Evolutionary conservation across 1,140 invertebrate species (phyloP).

Genomic region (Drosophila obscura): DNA sequence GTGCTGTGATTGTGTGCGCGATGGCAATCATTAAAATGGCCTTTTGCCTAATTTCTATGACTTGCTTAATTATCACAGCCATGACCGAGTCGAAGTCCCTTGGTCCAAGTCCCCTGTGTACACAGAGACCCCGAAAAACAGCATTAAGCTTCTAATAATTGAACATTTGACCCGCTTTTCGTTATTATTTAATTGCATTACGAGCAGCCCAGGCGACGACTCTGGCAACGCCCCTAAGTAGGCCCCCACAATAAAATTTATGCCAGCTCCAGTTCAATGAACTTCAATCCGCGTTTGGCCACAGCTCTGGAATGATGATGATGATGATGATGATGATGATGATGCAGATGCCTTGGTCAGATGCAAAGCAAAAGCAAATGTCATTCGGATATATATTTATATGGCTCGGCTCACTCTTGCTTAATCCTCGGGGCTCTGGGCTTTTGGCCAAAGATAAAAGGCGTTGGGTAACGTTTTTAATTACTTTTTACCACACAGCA

Average conservation of each 20-base stretch:
- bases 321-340: too few species aligned
- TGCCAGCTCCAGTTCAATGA: constrained; percentile 40
- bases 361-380: constrained; percentile 35
- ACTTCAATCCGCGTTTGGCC: constrained; percentile 16
- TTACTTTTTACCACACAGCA: constrained; percentile 61
- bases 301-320: too few species aligned
- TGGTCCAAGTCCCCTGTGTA: constrained; percentile 31
- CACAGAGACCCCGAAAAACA: constrained; percentile 35
- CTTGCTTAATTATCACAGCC: constrained; percentile 80
- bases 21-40: constrained; percentile 81
- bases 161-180: constrained; percentile 73
- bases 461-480: constrained; percentile 67
- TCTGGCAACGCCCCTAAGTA: constrained; percentile 41
- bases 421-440: constrained; percentile 29
- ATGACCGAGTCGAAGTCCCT: constrained; percentile 38
- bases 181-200: constrained; percentile 73
- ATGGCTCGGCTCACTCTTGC: constrained; percentile 5
- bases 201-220: constrained; percentile 18
- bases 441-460: constrained; percentile 46
- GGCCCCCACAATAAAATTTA: constrained; percentile 48
- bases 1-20: constrained; percentile 45
- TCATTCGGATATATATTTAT: constrained; percentile 47
- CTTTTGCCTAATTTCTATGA: constrained; percentile 82
- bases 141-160: constrained; percentile 81
- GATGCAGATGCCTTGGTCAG: neutral